Evolutionary conservation across 1,140 invertebrate species (phyloP), one percentile per base, ranked within the genome.

Genomic region (Drosophila elegans): DNA sequence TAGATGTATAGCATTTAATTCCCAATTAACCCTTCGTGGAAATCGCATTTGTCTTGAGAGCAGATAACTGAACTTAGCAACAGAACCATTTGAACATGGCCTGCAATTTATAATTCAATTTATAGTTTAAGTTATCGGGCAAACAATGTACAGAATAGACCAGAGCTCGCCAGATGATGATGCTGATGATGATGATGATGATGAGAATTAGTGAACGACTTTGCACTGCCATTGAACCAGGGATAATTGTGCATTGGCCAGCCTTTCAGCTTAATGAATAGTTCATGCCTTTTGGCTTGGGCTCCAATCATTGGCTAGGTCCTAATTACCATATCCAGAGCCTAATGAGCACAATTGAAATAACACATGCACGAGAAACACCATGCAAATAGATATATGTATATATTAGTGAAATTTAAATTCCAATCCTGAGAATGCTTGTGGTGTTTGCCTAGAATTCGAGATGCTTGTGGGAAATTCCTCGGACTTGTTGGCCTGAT

Each of bases 291-390:
- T 42, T 42, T 42, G 36, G 42, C 10, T 67, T 42, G 39, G n/a
- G 36, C n/a, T 39, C 16, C 16, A 39, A 55, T 38, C 21, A 49
- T 39, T 49, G 52, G 13, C 9, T 13, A 29, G 13, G 36, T 9
- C 36, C 44, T 41, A 57, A 57, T 71, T 71, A 71, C 44, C 68
- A 71, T 71, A 71, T 49, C 51, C 32, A 42, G 25, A 16, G 39
- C 38, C 55, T 77, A 77, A 77, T 78, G 74, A 78, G 74, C 63
- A 62, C 44, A 77, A 77, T 60, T 68, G 56, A 76, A 76, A 76
- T 36, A 55, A 21, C 63, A 61, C 41, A 46, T 53, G 56, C 38
- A 11, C 16, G 11, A 36, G 36, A 34, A 52, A 69, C 29, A 44
- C 44, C 44, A 39, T n/a, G 45, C 38, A 16, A 42, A 61, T 60